Evolutionary conservation across 2,888 invertebrate genomes (phyloP).

Genomic region (Eupithecia centaureata): DNA sequence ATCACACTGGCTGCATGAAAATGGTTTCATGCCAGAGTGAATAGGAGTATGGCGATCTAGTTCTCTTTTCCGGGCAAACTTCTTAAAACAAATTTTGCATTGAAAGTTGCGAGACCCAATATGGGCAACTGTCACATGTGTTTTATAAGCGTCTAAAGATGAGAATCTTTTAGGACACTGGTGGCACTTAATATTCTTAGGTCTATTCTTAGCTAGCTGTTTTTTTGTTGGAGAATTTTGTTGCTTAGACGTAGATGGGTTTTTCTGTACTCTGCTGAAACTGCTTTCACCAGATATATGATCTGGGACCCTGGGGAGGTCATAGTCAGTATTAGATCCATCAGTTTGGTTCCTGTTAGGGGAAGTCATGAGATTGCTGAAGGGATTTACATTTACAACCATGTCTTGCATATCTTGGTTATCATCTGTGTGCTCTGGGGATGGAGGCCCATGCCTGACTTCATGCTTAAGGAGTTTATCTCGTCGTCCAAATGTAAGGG

Average conservation of each 20-base stretch:
- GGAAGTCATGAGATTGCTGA: constrained; percentile 78
- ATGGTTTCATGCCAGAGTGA: constrained; percentile 87
- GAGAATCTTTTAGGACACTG: constrained; percentile 80
- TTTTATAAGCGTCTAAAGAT: constrained; percentile 79
- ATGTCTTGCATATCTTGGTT: constrained; percentile 78
- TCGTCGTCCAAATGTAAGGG: constrained; percentile 86
- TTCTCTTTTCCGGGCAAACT: constrained; percentile 88
- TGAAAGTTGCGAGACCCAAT: constrained; percentile 83
- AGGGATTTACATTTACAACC: constrained; percentile 86
- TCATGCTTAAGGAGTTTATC: constrained; percentile 88
- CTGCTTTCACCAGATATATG: constrained; percentile 80
- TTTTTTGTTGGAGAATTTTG: constrained; percentile 70
- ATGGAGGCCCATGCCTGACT: constrained; percentile 82
- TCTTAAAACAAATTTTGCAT: constrained; percentile 87
- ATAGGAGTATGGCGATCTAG: constrained; percentile 87
- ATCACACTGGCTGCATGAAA: constrained; percentile 87
- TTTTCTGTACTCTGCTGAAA: constrained; percentile 72
- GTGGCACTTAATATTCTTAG: constrained; percentile 81
- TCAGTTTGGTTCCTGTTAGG: constrained; percentile 62
- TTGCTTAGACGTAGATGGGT: constrained; percentile 61
- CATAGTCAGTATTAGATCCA: constrained; percentile 65
- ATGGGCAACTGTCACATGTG: constrained; percentile 81
- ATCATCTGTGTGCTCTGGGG: constrained; percentile 58
- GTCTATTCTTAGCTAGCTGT: constrained; percentile 69
- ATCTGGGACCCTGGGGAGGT: constrained; percentile 79